Percentiles rank a stretch among this genome's conserved stretches.
Evolutionary conservation across 2,888 invertebrate genomes (phyloP).

Genomic region (Emmelina monodactyla): DNA sequence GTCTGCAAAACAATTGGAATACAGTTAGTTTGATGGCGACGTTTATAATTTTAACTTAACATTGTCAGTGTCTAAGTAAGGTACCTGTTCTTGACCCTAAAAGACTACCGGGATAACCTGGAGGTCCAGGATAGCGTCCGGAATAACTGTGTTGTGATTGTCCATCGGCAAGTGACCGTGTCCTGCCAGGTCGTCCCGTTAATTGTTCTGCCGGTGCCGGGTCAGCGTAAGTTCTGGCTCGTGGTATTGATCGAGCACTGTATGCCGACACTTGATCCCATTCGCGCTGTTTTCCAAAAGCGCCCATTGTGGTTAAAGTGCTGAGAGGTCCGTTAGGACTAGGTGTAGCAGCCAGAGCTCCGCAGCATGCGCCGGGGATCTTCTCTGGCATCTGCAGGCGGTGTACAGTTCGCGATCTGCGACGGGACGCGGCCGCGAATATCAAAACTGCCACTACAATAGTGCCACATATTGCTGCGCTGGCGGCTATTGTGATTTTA

Average conservation of each 20-base stretch:
- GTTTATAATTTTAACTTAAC: background rate
- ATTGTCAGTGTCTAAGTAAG: constrained; percentile 14
- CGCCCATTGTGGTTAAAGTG: constrained; percentile 83
- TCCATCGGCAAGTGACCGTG: constrained; percentile 84
- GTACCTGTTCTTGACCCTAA: constrained; percentile 57
- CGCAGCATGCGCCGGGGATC: constrained; percentile 81
- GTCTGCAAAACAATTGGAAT: constrained; percentile 61
- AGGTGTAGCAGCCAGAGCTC: constrained; percentile 73
- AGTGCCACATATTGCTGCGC: constrained; percentile 91
- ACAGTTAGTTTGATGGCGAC: background rate
- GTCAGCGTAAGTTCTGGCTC: constrained; percentile 83
- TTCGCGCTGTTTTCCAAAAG: constrained; percentile 85
- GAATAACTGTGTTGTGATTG: constrained; percentile 91
- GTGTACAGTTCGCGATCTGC: constrained; percentile 80
- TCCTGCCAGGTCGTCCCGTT: constrained; percentile 78
- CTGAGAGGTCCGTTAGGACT: constrained; percentile 83
- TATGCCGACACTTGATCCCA: constrained; percentile 82
- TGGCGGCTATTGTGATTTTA: constrained; percentile 92
- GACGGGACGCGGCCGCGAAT: constrained; percentile 85
- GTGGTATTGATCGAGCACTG: constrained; percentile 87
- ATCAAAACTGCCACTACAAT: constrained; percentile 90
- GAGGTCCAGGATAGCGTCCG: constrained; percentile 77
- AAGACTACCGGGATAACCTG: constrained; percentile 77
- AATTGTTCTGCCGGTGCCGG: constrained; percentile 73
- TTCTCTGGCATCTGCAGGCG: constrained; percentile 73